Percentiles rank a stretch among this genome's conserved stretches.
phyloP scores from a whole-genome alignment of 2,888 invertebrate species.

The Lomographa bimaculata region DNA sequence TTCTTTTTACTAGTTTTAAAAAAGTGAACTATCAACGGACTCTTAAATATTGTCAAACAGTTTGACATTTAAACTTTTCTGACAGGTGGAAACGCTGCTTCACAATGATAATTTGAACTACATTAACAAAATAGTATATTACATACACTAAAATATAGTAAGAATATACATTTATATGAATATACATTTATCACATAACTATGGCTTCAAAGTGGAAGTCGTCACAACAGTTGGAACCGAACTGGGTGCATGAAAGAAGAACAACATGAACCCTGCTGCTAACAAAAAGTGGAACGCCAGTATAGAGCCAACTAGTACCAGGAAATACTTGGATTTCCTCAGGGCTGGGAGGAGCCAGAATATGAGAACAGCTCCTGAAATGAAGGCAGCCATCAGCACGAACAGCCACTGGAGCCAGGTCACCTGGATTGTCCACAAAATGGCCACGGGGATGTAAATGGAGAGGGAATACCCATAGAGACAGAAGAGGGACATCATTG shows the following conservation, averaged over 20 bases:
- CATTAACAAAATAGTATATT: too few species aligned
- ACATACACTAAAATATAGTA: too few species aligned
- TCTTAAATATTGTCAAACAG: too few species aligned
- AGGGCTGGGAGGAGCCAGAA: constrained; percentile 91
- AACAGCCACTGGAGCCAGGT: constrained; percentile 94
- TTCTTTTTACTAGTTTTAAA: too few species aligned
- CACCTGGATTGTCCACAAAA: constrained; percentile 95
- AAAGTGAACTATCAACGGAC: too few species aligned
- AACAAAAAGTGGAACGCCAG: constrained; percentile 90
- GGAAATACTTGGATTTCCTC: constrained; percentile 83
- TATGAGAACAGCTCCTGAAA: constrained; percentile 94
- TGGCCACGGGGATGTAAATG: constrained; percentile 96
- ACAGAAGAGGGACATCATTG: constrained; percentile 94
- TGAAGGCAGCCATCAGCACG: constrained; percentile 90
- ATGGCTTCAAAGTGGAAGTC: constrained; percentile 37
- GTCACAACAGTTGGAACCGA: constrained; percentile 19
- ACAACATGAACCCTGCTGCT: constrained; percentile 94
- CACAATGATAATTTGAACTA: too few species aligned
- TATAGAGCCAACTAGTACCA: constrained; percentile 81
- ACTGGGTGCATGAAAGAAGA: constrained; percentile 88
- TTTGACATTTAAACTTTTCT: too few species aligned
- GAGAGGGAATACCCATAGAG: constrained; percentile 97
- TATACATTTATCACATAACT: constrained; percentile 4
- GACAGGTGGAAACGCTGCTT: too few species aligned
- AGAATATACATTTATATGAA: too few species aligned